Evolutionary conservation across 2,888 invertebrate species (phyloP), one percentile per base, ranked within the genome.

Genomic region (Drosophila eohydei): DNA sequence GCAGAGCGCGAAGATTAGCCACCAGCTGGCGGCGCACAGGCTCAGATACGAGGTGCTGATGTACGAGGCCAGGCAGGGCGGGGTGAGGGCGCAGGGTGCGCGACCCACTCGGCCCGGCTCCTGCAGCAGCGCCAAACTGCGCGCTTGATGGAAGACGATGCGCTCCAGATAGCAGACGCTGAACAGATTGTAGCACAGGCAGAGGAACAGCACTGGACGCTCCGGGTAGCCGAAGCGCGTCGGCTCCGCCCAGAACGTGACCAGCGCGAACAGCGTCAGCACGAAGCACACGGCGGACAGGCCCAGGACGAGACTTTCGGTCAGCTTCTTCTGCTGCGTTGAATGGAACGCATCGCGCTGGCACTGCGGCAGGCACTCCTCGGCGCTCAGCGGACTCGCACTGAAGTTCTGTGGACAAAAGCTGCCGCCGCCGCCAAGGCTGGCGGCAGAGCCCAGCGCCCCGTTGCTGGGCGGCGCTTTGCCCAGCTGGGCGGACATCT

Each of bases 191-290:
- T 97, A 97, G 93, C 98, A 98, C 1, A 97, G 95, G 6, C 98
- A 97, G 71, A 98, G 94, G 93, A 97, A 98, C 66, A 98, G 95
- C 43, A 97, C 96, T 0, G 98, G 98, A 50, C 98, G 94, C 91
- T 98, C 98, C 0, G 98, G 98, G 93, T 98, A 98, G 44, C 97
- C 95, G 92, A 98, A 99, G 59, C 98, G 94, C 41, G 96, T 95
- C 36, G 97, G 96, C 90, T 98, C 98, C 44, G 98, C 96, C 93
- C 97, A 95, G 92, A 97, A 98, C 0, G 98, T 98, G 56, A 97
- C 93, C 81, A 97, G 93, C 0, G 96, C 96, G 92, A 98, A 97
- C 0, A 96, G 94, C 0, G 98, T 97, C 16, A 98, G 95, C 1
- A 96, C 94, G 88, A 97, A 94, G 72, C 97, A 96, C 34, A 97